Evolutionary conservation across 1,140 invertebrate species (phyloP).

Genomic region (Atopsyche davidsoni): DNA sequence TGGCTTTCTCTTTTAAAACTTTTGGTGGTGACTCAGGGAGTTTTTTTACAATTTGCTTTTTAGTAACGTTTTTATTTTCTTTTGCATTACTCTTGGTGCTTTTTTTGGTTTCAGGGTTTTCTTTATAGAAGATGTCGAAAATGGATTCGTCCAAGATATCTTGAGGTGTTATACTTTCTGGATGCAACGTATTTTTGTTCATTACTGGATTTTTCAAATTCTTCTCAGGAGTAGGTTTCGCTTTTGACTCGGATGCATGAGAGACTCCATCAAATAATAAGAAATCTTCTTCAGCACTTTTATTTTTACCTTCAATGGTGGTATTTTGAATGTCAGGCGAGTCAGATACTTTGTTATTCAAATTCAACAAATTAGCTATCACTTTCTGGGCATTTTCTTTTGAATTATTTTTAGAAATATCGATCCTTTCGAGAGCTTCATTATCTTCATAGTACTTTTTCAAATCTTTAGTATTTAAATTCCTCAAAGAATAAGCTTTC

Average conservation of each 20-base stretch:
- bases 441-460: neutral
- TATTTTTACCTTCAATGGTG: neutral
- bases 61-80: constrained; percentile 1
- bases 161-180: neutral
- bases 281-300: constrained; percentile 1
- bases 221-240: neutral
- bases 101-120: neutral
- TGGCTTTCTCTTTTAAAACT: no score
- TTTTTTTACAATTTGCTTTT: no score
- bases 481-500: constrained; percentile 12
- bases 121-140: constrained; percentile 9
- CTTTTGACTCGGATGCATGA: neutral
- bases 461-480: neutral
- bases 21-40: no score
- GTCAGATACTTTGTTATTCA: neutral
- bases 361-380: constrained; percentile 11
- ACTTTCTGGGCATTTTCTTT: constrained; percentile 15
- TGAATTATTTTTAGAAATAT: constrained; percentile 1
- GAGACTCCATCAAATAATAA: neutral
- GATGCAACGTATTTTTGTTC: neutral
- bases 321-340: neutral
- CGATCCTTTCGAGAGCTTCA: neutral
- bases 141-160: constrained; percentile 4
- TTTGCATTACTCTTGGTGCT: neutral
- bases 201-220: neutral